Conservation (phyloP, 2,888 invertebrate genomes). For the Pheosia gnoma region DNA sequence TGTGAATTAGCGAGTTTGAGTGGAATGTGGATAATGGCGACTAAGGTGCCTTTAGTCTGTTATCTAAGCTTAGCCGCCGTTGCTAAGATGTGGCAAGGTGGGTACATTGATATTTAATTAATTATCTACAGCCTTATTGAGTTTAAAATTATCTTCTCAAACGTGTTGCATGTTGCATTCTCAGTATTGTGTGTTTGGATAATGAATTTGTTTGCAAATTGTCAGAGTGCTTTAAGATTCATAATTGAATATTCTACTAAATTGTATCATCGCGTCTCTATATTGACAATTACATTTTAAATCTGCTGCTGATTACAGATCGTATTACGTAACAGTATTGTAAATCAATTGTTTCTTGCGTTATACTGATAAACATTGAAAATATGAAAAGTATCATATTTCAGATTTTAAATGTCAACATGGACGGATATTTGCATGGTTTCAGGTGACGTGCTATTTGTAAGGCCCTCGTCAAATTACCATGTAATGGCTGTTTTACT, state of each 20-base stretch:
- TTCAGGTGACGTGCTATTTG: conserved; percentile 55
- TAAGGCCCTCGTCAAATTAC: conserved; percentile 44
- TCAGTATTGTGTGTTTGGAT: too few species aligned
- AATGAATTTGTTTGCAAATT: too few species aligned
- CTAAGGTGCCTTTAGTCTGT: too few species aligned
- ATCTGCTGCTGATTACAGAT: background rate
- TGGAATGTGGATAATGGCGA: background rate
- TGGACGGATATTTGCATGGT: conserved; percentile 33
- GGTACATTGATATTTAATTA: too few species aligned
- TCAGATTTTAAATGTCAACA: conserved; percentile 33
- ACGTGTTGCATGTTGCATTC: too few species aligned
- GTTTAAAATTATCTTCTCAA: too few species aligned
- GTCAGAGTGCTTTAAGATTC: background rate
- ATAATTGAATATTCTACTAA: background rate
- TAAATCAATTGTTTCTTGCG: conserved; percentile 8
- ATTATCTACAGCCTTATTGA: too few species aligned
- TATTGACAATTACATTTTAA: background rate
- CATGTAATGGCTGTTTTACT: conserved; percentile 38
- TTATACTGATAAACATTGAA: conserved; percentile 35
- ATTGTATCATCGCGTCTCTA: background rate
- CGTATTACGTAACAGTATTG: conserved; percentile 1
- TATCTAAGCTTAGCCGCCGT: too few species aligned
- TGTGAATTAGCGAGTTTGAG: background rate
- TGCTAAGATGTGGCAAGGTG: too few species aligned
- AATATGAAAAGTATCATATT: conserved; percentile 31